These are phyloP conservation scores for Ficedula albicollis DNA, from an alignment of 2,797 vertebrate species.

Conservation along the genomic window DNA sequence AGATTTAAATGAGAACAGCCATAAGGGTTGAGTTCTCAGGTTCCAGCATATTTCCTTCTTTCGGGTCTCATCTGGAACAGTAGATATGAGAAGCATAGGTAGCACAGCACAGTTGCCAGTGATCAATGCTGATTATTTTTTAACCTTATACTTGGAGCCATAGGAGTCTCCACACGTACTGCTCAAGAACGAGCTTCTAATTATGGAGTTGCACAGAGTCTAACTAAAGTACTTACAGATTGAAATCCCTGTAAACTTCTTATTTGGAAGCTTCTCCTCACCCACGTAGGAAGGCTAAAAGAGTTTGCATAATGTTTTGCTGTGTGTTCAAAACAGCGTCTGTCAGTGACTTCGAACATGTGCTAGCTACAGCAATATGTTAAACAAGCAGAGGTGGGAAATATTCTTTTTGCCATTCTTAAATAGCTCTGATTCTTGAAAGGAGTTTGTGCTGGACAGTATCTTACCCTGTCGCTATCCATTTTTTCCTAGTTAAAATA, in stretches of 20 bases:
- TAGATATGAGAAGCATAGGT: background rate
- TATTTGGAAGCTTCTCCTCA: conserved; percentile 77
- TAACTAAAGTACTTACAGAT: conserved; percentile 64
- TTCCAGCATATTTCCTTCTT: background rate
- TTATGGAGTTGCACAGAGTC: conserved; percentile 12
- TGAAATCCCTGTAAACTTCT: conserved; percentile 74
- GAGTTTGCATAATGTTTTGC: conserved; percentile 82
- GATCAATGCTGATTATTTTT: background rate
- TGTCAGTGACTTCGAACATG: conserved; percentile 76
- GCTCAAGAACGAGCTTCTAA: background rate
- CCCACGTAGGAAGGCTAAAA: conserved; percentile 76
- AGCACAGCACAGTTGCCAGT: background rate
- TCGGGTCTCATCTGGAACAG: background rate
- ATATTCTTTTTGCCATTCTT: conserved; percentile 49
- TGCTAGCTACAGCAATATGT: conserved; percentile 78
- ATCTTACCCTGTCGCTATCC: background rate
- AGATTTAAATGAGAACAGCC: background rate
- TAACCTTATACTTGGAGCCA: background rate
- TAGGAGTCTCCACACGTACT: background rate
- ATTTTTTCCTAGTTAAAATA: background rate
- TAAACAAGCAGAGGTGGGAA: conserved; percentile 71
- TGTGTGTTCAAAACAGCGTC: conserved; percentile 80
- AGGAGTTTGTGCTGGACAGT: background rate
- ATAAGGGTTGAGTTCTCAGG: background rate
- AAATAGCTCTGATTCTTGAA: background rate